Evolutionary conservation across 2,888 invertebrate species (phyloP).

Genomic region (Pelosia muscerda): DNA sequence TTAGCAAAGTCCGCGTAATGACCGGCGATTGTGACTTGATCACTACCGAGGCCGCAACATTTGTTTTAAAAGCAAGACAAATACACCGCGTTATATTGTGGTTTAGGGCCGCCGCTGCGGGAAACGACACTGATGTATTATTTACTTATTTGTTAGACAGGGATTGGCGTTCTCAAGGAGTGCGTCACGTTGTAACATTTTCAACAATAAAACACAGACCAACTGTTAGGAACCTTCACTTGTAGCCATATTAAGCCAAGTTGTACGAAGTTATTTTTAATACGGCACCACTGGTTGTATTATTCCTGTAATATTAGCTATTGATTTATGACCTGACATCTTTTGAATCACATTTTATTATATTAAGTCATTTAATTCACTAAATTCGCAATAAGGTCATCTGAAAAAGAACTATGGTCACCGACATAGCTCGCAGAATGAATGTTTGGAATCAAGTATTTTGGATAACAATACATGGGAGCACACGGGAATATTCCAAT

Average conservation of each 20-base stretch:
- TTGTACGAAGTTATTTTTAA: background rate
- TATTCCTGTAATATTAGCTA: no score
- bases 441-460: no score
- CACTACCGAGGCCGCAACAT: conserved; percentile 43
- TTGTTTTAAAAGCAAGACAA: conserved; percentile 50
- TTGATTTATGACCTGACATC: no score
- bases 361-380: no score
- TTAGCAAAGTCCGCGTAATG: conserved; percentile 41
- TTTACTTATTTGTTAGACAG: background rate
- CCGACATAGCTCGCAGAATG: no score
- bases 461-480: no score
- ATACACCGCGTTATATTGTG: conserved; percentile 32
- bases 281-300: background rate
- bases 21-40: conserved; percentile 41
- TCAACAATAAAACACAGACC: background rate
- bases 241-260: background rate
- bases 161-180: background rate
- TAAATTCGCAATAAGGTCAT: no score
- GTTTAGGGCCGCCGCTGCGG: conserved; percentile 5
- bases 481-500: no score
- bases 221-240: background rate
- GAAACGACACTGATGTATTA: conserved; percentile 10
- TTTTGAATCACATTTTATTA: no score
- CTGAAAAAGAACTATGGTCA: no score
- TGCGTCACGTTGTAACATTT: background rate